Evolutionary conservation across 2,113 vertebrate species (phyloP).

Genomic region (Scolopax mira): DNA sequence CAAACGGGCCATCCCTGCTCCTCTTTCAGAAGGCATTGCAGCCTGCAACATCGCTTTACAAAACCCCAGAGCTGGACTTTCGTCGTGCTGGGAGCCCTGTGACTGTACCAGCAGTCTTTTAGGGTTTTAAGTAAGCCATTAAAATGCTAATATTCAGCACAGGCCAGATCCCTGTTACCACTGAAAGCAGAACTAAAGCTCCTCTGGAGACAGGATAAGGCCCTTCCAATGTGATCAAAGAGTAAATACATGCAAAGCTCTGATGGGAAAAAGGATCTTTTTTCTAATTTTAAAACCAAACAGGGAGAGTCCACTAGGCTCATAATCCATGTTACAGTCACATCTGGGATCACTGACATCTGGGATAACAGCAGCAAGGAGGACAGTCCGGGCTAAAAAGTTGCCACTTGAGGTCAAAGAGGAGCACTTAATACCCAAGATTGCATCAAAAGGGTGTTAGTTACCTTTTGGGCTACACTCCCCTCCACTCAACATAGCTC

Average conservation of each 20-base stretch:
- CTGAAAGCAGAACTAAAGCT: constrained; percentile 57
- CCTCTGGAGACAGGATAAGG: constrained; percentile 56
- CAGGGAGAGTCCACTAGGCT: not conserved
- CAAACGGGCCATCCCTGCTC: not conserved
- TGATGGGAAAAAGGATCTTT: constrained; percentile 43
- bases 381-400: not conserved
- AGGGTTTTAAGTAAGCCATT: constrained; percentile 52
- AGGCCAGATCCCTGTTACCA: constrained; percentile 46
- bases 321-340: not conserved
- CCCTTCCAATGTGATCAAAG: constrained; percentile 57
- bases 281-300: constrained; percentile 62
- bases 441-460: not conserved
- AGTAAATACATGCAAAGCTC: constrained; percentile 59
- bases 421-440: not conserved
- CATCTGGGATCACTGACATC: constrained; percentile 26
- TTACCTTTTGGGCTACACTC: not conserved
- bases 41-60: not conserved
- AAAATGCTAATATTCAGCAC: constrained; percentile 53
- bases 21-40: not conserved
- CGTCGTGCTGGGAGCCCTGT: not conserved
- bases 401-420: not conserved
- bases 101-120: not conserved
- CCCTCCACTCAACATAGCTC: not conserved
- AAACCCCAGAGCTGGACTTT: constrained; percentile 43
- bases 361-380: not conserved